A percentile compares a stretch with the other conserved stretches of the same genome.
phyloP scores from a whole-genome alignment of 2,113 vertebrate genomes.

The Calcarius ornatus region DNA sequence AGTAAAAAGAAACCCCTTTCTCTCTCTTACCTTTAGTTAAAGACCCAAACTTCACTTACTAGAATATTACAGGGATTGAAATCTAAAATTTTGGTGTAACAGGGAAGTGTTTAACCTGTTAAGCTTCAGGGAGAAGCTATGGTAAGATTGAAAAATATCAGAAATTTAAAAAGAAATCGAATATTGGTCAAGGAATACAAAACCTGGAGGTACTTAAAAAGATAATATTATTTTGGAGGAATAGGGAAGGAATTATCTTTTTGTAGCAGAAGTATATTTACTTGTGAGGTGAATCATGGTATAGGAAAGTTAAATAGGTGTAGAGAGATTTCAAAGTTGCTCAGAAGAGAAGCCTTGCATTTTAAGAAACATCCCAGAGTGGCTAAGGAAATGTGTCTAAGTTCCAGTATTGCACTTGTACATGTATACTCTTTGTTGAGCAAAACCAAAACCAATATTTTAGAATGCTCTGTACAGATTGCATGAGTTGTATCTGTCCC shows the following conservation, averaged over 20 bases:
- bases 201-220: background rate
- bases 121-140: background rate
- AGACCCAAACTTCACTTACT: background rate
- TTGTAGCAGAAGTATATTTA: background rate
- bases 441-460: background rate
- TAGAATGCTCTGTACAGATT: background rate
- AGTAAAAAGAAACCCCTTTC: background rate
- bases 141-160: background rate
- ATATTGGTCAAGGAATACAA: background rate
- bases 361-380: background rate
- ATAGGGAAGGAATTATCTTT: background rate
- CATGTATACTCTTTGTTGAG: background rate
- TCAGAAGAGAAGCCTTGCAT: background rate
- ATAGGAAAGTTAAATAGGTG: background rate
- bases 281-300: background rate
- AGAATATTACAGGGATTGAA: background rate
- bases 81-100: background rate
- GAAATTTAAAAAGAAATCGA: background rate
- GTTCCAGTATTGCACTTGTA: background rate
- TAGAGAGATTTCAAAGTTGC: background rate
- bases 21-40: background rate
- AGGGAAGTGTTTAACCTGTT: background rate
- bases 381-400: background rate
- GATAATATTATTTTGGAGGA: background rate
- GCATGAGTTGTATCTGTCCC: background rate